Conservation (phyloP, 2,888 invertebrate genomes). For the Hermodice carunculata region DNA sequence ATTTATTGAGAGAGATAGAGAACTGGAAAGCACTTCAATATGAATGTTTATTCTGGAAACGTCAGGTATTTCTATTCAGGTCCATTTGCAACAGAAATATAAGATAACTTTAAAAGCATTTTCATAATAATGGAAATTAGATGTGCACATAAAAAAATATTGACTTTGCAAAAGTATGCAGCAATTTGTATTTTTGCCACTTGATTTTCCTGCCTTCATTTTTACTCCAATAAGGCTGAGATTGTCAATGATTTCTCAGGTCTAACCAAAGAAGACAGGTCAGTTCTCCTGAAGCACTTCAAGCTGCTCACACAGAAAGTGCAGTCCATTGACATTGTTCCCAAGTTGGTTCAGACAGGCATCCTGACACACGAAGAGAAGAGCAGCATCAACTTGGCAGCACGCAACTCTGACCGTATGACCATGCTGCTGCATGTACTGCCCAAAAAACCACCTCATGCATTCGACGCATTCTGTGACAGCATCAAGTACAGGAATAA, state of each 20-base stretch:
- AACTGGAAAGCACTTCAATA: no score
- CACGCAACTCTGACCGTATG: conserved; percentile 44
- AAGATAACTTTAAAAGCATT: no score
- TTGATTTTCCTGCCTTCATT: no score
- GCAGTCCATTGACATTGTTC: conserved; percentile 58
- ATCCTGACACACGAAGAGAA: conserved; percentile 60
- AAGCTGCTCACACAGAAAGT: conserved; percentile 56
- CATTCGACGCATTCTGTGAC: conserved; percentile 46
- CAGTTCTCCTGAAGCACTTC: conserved; percentile 51
- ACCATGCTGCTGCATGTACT: conserved; percentile 56
- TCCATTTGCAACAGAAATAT: no score
- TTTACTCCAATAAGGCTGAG: no score
- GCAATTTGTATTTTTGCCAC: no score
- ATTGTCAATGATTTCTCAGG: conserved; percentile 41
- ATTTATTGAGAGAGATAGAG: no score
- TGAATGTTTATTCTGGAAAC: no score
- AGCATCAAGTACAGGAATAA: conserved; percentile 61
- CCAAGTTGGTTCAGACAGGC: conserved; percentile 58
- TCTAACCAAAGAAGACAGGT: conserved; percentile 54
- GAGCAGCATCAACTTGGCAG: conserved; percentile 39
- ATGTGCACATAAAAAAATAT: no score
- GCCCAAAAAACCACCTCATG: conserved; percentile 31
- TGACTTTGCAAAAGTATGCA: no score
- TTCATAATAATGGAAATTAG: no score
- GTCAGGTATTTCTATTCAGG: no score